A percentile compares a stretch with the other conserved stretches of the same genome.
phyloP scores from a whole-genome alignment of 2,888 invertebrate species.

The Monoplex corrugatus region DNA sequence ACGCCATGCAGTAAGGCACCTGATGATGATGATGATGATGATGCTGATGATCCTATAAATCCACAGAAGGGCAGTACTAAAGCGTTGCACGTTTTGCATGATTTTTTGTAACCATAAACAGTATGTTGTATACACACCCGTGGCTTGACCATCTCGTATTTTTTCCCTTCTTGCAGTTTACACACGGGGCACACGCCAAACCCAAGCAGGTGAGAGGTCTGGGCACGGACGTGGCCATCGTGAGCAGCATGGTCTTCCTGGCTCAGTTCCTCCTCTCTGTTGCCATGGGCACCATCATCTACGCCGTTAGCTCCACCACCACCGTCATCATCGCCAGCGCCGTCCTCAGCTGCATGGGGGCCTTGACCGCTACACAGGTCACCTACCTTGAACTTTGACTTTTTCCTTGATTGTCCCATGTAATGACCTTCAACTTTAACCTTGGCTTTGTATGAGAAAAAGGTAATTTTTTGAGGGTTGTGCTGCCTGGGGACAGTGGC shows the following conservation, averaged over 20 bases:
- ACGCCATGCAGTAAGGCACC: too few species aligned
- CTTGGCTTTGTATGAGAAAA: too few species aligned
- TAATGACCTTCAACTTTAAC: neutral
- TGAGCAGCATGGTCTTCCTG: conserved; percentile 97
- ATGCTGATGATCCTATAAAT: too few species aligned
- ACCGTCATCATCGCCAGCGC: conserved; percentile 94
- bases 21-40: too few species aligned
- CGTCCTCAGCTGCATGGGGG: conserved; percentile 91
- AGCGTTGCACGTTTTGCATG: too few species aligned
- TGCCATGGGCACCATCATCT: conserved; percentile 85
- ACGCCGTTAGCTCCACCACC: conserved; percentile 90
- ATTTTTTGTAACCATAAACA: too few species aligned
- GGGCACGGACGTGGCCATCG: conserved; percentile 96
- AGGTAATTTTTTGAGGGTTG: too few species aligned
- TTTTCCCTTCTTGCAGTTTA: conserved; percentile 66
- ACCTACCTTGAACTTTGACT: conserved; percentile 91
- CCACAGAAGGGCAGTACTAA: too few species aligned
- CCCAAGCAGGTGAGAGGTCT: conserved; percentile 87
- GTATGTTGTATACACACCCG: too few species aligned
- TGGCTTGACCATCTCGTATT: too few species aligned
- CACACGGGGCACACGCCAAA: conserved; percentile 34
- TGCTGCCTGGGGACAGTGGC: neutral
- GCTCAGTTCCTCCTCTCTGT: conserved; percentile 94
- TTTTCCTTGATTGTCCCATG: neutral
- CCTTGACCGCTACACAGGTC: conserved; percentile 92